Evolutionary conservation across 2,797 vertebrate species (phyloP).

Genomic region (Buphagus erythrorhynchus): DNA sequence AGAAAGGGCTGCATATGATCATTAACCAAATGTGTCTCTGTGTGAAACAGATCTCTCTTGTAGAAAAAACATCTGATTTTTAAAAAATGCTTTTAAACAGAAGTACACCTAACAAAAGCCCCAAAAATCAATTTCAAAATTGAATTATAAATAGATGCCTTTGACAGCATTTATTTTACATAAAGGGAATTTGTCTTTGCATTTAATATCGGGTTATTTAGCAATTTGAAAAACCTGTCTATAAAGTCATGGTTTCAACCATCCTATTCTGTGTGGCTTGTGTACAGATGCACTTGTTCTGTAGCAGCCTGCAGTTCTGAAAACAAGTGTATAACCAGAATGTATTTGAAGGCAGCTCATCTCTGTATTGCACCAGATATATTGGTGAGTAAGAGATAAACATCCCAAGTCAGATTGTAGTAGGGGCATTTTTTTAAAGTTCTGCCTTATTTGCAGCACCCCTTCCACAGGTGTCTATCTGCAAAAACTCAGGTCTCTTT

Average conservation of each 20-base stretch:
- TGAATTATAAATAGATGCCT: background rate
- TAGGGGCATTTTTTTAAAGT: background rate
- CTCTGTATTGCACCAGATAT: background rate
- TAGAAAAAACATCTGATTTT: background rate
- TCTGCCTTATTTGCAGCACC: background rate
- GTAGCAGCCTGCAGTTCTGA: background rate
- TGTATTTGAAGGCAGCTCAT: background rate
- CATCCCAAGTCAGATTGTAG: background rate
- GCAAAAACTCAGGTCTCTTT: background rate
- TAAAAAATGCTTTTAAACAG: background rate
- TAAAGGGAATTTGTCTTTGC: background rate
- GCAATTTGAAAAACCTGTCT: background rate
- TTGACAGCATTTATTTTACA: background rate
- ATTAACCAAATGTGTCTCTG: background rate
- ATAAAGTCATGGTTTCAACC: background rate
- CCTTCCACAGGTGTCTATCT: background rate
- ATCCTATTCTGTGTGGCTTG: background rate
- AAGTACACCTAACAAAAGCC: background rate
- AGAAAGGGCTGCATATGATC: background rate
- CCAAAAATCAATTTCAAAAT: background rate
- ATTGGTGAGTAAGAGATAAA: background rate
- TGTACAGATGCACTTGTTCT: background rate
- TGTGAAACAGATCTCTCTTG: background rate
- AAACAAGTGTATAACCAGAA: background rate
- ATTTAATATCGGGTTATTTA: background rate